Percentiles rank a stretch among this genome's conserved stretches.
Evolutionary conservation across 2,113 vertebrate genomes (phyloP).

Genomic region (Chloroceryle aenea): DNA sequence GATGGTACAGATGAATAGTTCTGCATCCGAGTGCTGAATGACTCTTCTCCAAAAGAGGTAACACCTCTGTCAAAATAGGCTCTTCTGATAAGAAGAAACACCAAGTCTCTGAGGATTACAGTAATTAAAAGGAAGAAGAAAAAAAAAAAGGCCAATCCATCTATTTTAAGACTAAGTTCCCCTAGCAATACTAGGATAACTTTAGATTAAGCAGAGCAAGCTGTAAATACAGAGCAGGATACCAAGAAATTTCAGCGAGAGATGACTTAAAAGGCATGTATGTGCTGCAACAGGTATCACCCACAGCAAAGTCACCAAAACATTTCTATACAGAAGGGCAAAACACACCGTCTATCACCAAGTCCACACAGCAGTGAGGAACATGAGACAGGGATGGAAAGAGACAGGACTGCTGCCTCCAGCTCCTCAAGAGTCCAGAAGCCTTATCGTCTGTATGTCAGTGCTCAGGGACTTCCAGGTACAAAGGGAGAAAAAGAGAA

Average conservation of each 20-base stretch:
- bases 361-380: background rate
- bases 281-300: background rate
- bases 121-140: background rate
- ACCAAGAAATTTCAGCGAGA: background rate
- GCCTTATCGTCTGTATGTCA: background rate
- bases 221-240: constrained; percentile 51
- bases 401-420: fast-evolving
- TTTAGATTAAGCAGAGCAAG: constrained; percentile 28
- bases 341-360: fast-evolving
- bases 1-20: background rate
- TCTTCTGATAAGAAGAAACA: background rate
- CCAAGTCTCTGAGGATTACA: background rate
- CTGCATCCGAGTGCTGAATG: background rate
- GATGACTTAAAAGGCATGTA: background rate
- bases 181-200: background rate
- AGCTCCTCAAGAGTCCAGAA: background rate
- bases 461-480: background rate
- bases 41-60: background rate
- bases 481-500: background rate
- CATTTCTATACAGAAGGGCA: background rate
- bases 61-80: background rate
- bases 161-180: constrained; percentile 22
- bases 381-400: fast-evolving
- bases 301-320: background rate
- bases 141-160: background rate